A percentile compares a stretch with the other conserved stretches of the same genome.
phyloP scores from a whole-genome alignment of 2,888 invertebrate species.

The Drosophila greeni region DNA sequence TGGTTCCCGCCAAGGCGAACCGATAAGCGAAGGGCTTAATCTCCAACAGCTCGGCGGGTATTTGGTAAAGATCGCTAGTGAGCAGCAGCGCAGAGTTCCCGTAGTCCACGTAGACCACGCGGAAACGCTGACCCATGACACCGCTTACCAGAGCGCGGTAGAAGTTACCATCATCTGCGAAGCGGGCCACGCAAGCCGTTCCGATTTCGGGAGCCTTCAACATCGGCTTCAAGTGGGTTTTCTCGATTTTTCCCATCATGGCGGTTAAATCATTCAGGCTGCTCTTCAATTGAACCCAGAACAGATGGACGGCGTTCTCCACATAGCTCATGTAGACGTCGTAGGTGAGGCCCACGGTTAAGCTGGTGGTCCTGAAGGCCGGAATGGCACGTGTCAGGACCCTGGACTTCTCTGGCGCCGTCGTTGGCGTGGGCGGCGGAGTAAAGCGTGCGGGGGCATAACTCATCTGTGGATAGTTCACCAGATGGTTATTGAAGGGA shows the following conservation, averaged over 20 bases:
- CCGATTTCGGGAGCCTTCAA: conserved; percentile 86
- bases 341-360: conserved; percentile 82
- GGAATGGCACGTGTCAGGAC: conserved; percentile 52
- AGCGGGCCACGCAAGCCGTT: conserved; percentile 87
- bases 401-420: conserved; percentile 38
- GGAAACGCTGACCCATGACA: conserved; percentile 85
- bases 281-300: conserved; percentile 86
- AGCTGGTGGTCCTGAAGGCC: conserved; percentile 77
- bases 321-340: conserved; percentile 87
- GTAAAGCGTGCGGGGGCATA: conserved; percentile 56
- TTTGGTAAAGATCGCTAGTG: conserved; percentile 85
- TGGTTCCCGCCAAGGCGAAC: conserved; percentile 86
- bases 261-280: conserved; percentile 82
- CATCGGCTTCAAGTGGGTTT: conserved; percentile 82
- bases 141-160: conserved; percentile 88
- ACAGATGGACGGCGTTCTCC: conserved; percentile 88
- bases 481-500: not conserved
- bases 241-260: conserved; percentile 87
- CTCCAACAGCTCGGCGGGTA: conserved; percentile 85
- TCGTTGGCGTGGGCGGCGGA: conserved; percentile 18
- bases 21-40: conserved; percentile 87
- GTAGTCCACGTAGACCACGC: conserved; percentile 89
- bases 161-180: conserved; percentile 84
- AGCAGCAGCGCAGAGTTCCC: conserved; percentile 87
- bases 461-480: conserved; percentile 19